A percentile compares a stretch with the other conserved stretches of the same genome.
phyloP scores from a whole-genome alignment of 2,113 vertebrate genomes.

The Platichthys stellatus region DNA sequence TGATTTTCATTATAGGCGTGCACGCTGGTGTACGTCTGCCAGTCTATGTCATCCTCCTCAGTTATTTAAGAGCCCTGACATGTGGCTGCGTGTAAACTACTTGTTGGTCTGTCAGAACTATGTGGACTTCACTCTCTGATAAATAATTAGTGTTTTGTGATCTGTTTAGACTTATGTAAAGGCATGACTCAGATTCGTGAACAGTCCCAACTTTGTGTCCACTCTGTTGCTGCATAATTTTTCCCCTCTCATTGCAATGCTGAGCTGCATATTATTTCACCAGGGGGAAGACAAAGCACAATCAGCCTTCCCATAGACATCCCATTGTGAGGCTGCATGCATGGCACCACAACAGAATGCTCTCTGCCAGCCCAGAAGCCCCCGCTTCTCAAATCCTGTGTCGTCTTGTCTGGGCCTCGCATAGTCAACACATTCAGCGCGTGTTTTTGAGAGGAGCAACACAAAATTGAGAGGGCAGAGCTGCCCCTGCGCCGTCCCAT shows the following conservation, averaged over 20 bases:
- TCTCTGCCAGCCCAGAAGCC: slow-evolving; percentile 62
- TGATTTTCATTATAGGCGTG: neutral
- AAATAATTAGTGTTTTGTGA: neutral
- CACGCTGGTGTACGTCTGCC: neutral
- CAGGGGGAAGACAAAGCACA: slow-evolving; percentile 77
- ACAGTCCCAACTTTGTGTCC: slow-evolving; percentile 68
- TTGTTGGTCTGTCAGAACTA: neutral
- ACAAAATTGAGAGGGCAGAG: slow-evolving; percentile 11
- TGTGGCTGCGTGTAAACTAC: neutral
- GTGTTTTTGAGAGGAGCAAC: slow-evolving; percentile 9
- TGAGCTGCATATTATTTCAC: slow-evolving; percentile 75
- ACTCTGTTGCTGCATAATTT: slow-evolving; percentile 55
- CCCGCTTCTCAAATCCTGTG: slow-evolving; percentile 59
- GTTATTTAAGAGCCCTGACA: neutral
- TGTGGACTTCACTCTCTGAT: slow-evolving; percentile 3
- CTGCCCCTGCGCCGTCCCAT: slow-evolving; percentile 30
- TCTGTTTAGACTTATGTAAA: slow-evolving; percentile 9
- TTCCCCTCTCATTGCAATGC: slow-evolving; percentile 57
- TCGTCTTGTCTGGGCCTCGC: slow-evolving; percentile 62
- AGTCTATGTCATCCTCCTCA: neutral
- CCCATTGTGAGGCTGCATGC: slow-evolving; percentile 73
- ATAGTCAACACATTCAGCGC: slow-evolving; percentile 68
- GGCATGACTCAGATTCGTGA: slow-evolving; percentile 56
- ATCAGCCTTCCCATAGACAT: slow-evolving; percentile 72
- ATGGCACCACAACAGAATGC: slow-evolving; percentile 70